Base-by-base conservation (phyloP, 2,113 vertebrate genomes). In the Geothlypis trichas region DNA sequence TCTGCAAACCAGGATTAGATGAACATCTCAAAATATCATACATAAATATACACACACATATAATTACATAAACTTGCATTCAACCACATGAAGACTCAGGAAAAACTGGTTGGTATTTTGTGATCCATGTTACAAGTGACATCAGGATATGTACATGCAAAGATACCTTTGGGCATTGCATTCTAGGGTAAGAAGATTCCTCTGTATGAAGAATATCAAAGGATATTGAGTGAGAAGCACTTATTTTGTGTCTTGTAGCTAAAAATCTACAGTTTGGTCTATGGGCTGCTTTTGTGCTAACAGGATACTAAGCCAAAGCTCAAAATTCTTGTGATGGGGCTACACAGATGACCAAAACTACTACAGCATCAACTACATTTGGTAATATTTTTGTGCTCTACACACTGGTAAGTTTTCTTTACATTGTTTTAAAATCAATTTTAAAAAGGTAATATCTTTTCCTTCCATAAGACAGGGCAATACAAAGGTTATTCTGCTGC, bases 1-100 rank as follows among this genome's bases (percentile, higher is more conserved):
- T 42, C 59, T 67, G 28, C 57, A 90, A 91, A 57, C 6, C 24
- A 82, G 57, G 18, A 65, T 37, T 65, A 81, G 69, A 75, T 30
- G 7, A 84, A 67, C n/a, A 65, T 75, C 27, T 65, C 52, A 92
- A 90, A 81, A 87, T 39, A 84, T 11, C 5, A 47, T 47, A 49
- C 1, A 19, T 27, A 58, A 14, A 59, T 2, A n/a, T 1, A n/a
- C 5, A 46, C 5, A 35, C 16, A 55, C 4, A 47, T 0, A 12
- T 35, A 82, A 62, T 80, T 74, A 88, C 27, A 69, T 49, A 90
- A 84, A 78, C 13, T 84, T 81, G 57, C 31, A 63, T 77, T 90
- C 42, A 68, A 44, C 23, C 42, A 86, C 39, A 84, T 11, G 35
- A 86, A 78, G 26, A 42, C 31, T 27, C 33, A 75, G 69, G 15